A percentile compares a stretch with the other conserved stretches of the same genome.
phyloP scores from a whole-genome alignment of 2,797 vertebrate genomes.

The Gallinago stenura region DNA sequence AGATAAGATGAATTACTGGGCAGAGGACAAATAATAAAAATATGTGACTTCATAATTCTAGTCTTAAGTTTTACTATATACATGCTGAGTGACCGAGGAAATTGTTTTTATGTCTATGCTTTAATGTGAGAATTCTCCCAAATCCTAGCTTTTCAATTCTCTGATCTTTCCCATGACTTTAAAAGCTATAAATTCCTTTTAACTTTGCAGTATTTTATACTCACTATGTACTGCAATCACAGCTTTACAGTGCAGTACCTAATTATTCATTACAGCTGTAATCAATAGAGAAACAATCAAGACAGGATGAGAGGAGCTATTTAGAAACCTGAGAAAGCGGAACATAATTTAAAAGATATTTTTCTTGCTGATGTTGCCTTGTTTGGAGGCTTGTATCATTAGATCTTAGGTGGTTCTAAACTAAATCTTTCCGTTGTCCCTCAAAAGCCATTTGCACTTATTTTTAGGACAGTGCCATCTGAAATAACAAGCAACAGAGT shows the following conservation, averaged over 20 bases:
- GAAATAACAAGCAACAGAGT: background rate
- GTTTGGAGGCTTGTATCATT: background rate
- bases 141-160: background rate
- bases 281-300: background rate
- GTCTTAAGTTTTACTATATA: background rate
- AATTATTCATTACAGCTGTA: background rate
- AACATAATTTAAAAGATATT: background rate
- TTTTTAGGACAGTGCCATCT: background rate
- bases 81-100: background rate
- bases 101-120: background rate
- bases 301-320: background rate
- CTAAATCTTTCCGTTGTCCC: background rate
- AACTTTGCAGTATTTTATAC: background rate
- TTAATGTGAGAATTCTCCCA: background rate
- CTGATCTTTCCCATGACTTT: background rate
- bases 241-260: background rate
- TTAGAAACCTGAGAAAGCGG: background rate
- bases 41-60: background rate
- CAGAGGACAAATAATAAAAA: background rate
- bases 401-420: background rate
- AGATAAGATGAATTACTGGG: background rate
- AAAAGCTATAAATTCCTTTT: background rate
- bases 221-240: background rate
- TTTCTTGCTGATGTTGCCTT: background rate
- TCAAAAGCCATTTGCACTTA: background rate